Base-by-base conservation (phyloP, 2,888 invertebrate species). In the Tenthredo notha region DNA sequence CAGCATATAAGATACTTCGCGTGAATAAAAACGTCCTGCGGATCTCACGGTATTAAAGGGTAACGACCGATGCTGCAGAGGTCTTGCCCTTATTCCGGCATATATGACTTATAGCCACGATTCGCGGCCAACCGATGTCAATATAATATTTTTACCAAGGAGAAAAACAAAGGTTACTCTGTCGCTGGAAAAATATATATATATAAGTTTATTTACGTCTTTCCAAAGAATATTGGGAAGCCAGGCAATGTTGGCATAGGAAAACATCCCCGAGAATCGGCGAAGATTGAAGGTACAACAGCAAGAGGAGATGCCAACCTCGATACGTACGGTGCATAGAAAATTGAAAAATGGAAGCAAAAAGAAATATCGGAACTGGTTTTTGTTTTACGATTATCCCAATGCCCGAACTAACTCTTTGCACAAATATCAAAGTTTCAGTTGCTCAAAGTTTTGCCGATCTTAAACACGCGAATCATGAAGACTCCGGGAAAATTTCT, bases 61-160 rank as follows among this genome's bases (percentile, higher is more conserved):
- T 74, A 74, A 77, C 77, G 77, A 54, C 54, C 50, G 50, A 29
- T 54, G 77, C 29, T 54, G 77, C 54, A n/a, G 29, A 29, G n/a
- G 18, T 54, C 29, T 54, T n/a, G 50, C 33, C 40, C 54, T 77
- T 54, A 54, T 18, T 29, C n/a, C 29, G 18, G n/a, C 12, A 25
- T 77, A 25, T 77, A 54, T 54, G 10, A 54, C 29, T 50, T 54
- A 50, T 54, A 15, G 50, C 47, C 33, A 10, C 54, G 77, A 54
- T 29, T 29, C 50, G 54, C 77, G 74, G 74, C 74, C 74, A 74
- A 77, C 47, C 47, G 54, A 54, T 77, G 77, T 50, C 77, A 77
- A 77, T 77, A 77, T 77, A 33, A 77, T 77, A 77, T 54, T 33
- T 77, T 50, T 18, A 25, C 54, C 33, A 10, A 2, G 77, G 18